Percentiles rank a stretch among this genome's conserved stretches.
Evolutionary conservation across 2,113 vertebrate species (phyloP).

Genomic region (Ochotona curzoniae): DNA sequence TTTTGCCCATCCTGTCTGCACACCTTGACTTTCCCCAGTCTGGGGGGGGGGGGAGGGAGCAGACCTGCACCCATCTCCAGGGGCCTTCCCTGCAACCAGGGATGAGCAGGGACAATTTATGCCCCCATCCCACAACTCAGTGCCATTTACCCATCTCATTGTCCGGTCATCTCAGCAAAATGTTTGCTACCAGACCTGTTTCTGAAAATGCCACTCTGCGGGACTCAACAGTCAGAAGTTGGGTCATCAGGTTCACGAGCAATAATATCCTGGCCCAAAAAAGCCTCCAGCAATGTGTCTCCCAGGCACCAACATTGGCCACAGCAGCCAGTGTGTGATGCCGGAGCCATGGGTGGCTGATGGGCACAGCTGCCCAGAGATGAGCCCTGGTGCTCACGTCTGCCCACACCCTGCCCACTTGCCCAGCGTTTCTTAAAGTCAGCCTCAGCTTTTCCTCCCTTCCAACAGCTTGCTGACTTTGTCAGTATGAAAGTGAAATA

Average conservation of each 20-base stretch:
- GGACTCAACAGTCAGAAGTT: neutral
- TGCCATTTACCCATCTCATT: too few species aligned
- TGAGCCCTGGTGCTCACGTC: neutral
- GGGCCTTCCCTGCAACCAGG: neutral
- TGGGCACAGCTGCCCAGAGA: accelerated
- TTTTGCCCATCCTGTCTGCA: neutral
- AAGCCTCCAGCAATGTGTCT: too few species aligned
- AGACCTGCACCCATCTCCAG: neutral
- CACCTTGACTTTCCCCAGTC: accelerated
- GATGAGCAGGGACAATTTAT: neutral
- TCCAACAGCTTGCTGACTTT: slow-evolving; percentile 59
- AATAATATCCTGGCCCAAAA: slow-evolving; percentile 75
- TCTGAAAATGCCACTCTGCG: neutral
- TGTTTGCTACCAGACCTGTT: neutral
- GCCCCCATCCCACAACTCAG: neutral
- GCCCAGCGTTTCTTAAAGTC: neutral
- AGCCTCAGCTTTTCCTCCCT: neutral
- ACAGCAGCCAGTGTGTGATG: too few species aligned
- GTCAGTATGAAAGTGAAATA: slow-evolving; percentile 69
- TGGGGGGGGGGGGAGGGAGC: neutral
- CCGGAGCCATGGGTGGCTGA: too few species aligned
- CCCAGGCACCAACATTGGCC: too few species aligned
- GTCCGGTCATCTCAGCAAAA: neutral
- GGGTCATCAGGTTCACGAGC: slow-evolving; percentile 81
- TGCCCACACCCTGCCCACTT: accelerated